Conservation (phyloP, 1,140 invertebrate genomes). For the Metaphire vulgaris region DNA sequence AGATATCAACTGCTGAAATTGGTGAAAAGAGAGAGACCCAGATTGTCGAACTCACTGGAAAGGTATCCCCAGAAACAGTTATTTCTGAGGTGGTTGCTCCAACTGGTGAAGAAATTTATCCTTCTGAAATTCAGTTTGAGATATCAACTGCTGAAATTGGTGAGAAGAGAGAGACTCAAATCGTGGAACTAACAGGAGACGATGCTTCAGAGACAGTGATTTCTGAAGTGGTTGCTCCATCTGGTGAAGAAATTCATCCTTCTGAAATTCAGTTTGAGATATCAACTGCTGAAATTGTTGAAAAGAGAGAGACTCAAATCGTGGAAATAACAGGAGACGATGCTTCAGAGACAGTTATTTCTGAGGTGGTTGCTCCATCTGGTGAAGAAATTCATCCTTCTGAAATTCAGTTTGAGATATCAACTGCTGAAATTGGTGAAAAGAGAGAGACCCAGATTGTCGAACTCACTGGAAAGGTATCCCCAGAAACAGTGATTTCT, state of each 20-base stretch:
- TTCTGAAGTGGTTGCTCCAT: conserved; percentile 8
- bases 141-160: neutral
- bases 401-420: conserved; percentile 19
- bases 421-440: conserved; percentile 10
- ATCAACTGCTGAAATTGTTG: conserved; percentile 12
- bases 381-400: conserved; percentile 19
- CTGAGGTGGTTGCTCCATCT: conserved; percentile 11
- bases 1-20: neutral
- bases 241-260: conserved; percentile 18
- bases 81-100: neutral
- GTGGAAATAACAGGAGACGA: neutral
- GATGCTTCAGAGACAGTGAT: neutral
- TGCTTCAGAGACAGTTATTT: conserved; percentile 11
- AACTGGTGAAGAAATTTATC: neutral
- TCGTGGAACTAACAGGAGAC: neutral
- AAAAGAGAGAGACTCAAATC: neutral
- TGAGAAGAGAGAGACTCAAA: neutral
- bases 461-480: neutral
- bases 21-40: neutral
- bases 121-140: neutral
- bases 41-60: neutral
- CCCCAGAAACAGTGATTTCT: neutral
- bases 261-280: conserved; percentile 4
- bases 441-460: conserved; percentile 20
- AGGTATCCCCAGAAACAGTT: neutral